Base-by-base conservation (phyloP, 1,140 invertebrate genomes). In the Sminthurides bifidus region DNA sequence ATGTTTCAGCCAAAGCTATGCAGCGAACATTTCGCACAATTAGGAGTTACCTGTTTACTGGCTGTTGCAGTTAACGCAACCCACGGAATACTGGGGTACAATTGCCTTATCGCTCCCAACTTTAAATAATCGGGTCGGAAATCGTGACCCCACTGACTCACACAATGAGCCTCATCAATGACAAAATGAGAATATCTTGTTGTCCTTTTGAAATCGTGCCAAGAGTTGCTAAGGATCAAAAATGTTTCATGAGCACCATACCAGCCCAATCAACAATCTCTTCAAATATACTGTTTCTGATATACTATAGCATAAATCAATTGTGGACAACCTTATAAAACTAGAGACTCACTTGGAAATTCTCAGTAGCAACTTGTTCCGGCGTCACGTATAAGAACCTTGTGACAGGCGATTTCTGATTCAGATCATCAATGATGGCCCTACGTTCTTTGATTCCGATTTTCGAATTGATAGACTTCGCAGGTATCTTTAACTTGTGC, bases 111-210 rank as follows among this genome's bases (percentile, higher is more conserved):
- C 21, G 76, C 65, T 12, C 84, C 87, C 3, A 97, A 71, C 71
- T 85, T 90, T 2, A 93, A 76, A 71, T 98, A 98, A 38, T 89
- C 92, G 1, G 93, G 92, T 52, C 94, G 77, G 69, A 98, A 98
- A 73, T 98, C 96, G 69, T 97, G 91, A 23, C 92, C 96, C 93
- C 92, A 98, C 67, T 97, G 89, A 1, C 91, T 94, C 15, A 97
- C 81, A 71, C 92, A 97, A 73, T 97, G 92, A n/a, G 83, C 92
- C 74, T 97, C 92, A 73, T 97, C 92, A 53, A 97, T 90, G 91
- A 89, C 21, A 94, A 70, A 55, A 81, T 77, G 71, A 96, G 44
- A 21, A 14, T n/a, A n/a, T n/a, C n/a, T n/a, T n/a, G n/a, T n/a
- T n/a, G n/a, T n/a, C n/a, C n/a, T n/a, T n/a, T n/a, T n/a, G n/a